Percentiles rank a stretch among this genome's conserved stretches.
These are phyloP conservation scores for Euzetes globulus DNA, from an alignment of 2,888 invertebrate species.

Conservation along the genomic window DNA sequence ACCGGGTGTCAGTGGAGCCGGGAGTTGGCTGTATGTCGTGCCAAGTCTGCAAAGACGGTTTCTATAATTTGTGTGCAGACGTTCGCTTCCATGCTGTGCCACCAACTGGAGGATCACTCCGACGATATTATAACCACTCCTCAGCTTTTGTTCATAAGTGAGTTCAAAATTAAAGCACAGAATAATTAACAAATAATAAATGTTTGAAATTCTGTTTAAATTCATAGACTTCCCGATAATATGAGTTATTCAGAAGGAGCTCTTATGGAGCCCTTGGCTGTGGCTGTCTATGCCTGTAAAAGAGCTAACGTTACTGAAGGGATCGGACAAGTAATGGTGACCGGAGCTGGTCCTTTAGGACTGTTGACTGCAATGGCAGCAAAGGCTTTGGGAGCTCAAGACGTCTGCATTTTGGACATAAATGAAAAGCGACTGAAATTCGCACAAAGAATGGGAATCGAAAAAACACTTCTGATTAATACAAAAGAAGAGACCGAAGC, in stretches of 20 bases:
- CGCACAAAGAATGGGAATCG: constrained; percentile 48
- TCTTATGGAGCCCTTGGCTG: constrained; percentile 81
- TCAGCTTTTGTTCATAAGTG: constrained; percentile 53
- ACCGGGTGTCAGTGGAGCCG: constrained; percentile 89
- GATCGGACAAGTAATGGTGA: constrained; percentile 47
- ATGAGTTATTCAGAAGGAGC: constrained; percentile 89
- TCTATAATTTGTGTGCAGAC: constrained; percentile 81
- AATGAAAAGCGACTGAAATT: constrained; percentile 46
- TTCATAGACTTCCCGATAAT: constrained; percentile 70
- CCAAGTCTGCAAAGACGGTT: constrained; percentile 73
- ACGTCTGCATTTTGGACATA: constrained; percentile 44
- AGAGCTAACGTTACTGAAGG: constrained; percentile 63
- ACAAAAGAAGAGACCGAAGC: constrained; percentile 40
- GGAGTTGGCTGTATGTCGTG: constrained; percentile 81
- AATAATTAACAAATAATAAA: not conserved
- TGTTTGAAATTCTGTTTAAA: not conserved
- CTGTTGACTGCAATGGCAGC: constrained; percentile 45
- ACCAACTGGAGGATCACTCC: constrained; percentile 51
- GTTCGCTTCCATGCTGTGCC: constrained; percentile 51
- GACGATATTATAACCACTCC: constrained; percentile 49
- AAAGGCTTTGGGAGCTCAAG: constrained; percentile 45
- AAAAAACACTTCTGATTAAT: constrained; percentile 44
- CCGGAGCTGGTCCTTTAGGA: constrained; percentile 47
- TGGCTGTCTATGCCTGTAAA: constrained; percentile 86
- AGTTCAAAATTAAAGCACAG: constrained; percentile 27